Evolutionary conservation across 2,888 invertebrate species (phyloP), one percentile per base, ranked within the genome.

Genomic region (Nomada ferruginata): DNA sequence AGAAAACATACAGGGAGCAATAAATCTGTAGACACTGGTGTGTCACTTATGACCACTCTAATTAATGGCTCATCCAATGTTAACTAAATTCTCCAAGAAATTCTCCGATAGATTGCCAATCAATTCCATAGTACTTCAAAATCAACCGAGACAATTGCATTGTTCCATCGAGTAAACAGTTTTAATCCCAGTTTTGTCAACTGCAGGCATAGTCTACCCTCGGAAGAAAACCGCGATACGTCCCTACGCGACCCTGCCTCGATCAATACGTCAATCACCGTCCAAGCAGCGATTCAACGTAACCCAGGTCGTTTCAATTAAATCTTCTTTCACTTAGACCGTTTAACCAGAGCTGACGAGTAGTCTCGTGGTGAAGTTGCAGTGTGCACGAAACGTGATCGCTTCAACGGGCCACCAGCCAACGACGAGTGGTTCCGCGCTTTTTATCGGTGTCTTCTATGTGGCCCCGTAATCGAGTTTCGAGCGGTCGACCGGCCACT

Each of bases 241-340:
- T 10, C 36, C 15, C 13, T 69, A 18, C 18, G 13, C 29, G 15
- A 15, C 15, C 13, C 15, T 29, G 23, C 29, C 52, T 77, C 66
- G 81, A 83, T 87, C 85, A 85, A 87, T 85, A 77, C 59, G 47
- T 73, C 72, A 71, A 74, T 65, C 78, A 47, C 60, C 47, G 29
- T 15, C 29, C 47, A 15, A 26, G 55, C 29, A 50, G 20, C 59
- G 52, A 44, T 55, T 29, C 71, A 59, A 65, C 77, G 57, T 50
- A 29, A 63, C 71, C 10, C 26, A 36, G 47, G 42, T 55, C 73
- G 61, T 85, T 87, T 80, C 85, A 78, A 87, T 87, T 86, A 83
- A 83, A 76, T 63, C 83, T 76, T 57, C 70, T 71, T 72, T 80
- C 76, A 60, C 20, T 36, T 55, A 26, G 44, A 13, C 55, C 61